Evolutionary conservation across 2,888 invertebrate species (phyloP).

Genomic region (Sinodicranocentrus sp.): DNA sequence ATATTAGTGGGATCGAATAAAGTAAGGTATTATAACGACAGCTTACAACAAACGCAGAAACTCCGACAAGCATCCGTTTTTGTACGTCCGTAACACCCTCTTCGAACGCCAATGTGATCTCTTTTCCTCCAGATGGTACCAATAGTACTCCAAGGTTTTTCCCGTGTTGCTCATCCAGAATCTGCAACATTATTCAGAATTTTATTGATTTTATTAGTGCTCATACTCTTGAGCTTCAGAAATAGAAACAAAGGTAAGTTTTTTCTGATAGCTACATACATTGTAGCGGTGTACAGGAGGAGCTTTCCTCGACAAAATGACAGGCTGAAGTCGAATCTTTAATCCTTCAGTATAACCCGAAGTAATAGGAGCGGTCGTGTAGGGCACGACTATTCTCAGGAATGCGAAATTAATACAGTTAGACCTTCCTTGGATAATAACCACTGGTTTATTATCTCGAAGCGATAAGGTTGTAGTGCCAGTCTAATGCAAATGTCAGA

Average conservation of each 20-base stretch:
- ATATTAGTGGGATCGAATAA: neutral
- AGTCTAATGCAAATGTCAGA: slow-evolving; percentile 26
- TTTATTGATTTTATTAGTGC: too few relatives aligned
- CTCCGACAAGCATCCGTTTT: slow-evolving; percentile 36
- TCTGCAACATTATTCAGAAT: too few relatives aligned
- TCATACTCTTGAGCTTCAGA: too few relatives aligned
- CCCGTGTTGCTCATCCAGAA: slow-evolving; percentile 47
- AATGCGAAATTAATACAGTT: slow-evolving; percentile 17
- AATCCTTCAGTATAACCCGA: slow-evolving; percentile 52
- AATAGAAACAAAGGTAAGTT: too few relatives aligned
- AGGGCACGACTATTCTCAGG: slow-evolving; percentile 8
- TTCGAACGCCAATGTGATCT: slow-evolving; percentile 52
- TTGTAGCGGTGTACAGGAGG: slow-evolving; percentile 38
- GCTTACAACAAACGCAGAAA: slow-evolving; percentile 42
- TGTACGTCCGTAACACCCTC: slow-evolving; percentile 24
- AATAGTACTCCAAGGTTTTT: slow-evolving; percentile 29
- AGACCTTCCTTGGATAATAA: slow-evolving; percentile 33
- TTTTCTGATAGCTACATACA: too few relatives aligned
- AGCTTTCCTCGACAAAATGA: neutral
- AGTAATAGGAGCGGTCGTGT: slow-evolving; percentile 37
- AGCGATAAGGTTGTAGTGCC: slow-evolving; percentile 47
- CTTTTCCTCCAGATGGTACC: slow-evolving; percentile 23
- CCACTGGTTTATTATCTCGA: slow-evolving; percentile 49
- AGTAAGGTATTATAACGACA: neutral
- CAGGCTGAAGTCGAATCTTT: slow-evolving; percentile 45